Percentiles rank a stretch among this genome's conserved stretches.
Evolutionary conservation across 2,888 invertebrate genomes (phyloP).

Genomic region (Euspilapteryx auroguttella): DNA sequence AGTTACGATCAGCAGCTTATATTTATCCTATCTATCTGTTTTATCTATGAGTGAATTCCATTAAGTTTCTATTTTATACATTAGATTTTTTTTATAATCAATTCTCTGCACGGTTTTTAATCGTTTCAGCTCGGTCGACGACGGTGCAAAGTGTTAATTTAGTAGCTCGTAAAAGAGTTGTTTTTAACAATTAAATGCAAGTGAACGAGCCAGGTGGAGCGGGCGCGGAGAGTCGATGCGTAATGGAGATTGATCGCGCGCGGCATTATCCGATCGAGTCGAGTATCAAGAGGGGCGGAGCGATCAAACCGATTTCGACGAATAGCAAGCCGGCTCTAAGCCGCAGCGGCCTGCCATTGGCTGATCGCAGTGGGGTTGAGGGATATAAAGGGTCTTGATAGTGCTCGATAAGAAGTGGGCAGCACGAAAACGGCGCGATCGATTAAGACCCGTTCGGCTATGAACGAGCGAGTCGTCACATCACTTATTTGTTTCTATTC

Average conservation of each 20-base stretch:
- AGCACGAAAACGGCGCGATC: slow-evolving; percentile 45
- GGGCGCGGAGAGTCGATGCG: too few relatives aligned
- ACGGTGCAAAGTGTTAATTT: slow-evolving; percentile 2
- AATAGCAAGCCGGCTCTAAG: slow-evolving; percentile 31
- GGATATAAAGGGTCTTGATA: slow-evolving; percentile 49
- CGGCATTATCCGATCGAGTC: slow-evolving; percentile 16
- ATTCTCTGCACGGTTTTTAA: slow-evolving; percentile 1
- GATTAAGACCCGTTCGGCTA: slow-evolving; percentile 29
- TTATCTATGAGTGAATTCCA: slow-evolving; percentile 1
- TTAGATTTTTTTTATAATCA: slow-evolving; percentile 1
- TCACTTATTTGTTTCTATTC: slow-evolving; percentile 1
- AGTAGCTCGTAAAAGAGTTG: neutral
- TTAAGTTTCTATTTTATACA: neutral
- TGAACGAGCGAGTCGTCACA: neutral
- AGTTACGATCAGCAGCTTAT: neutral
- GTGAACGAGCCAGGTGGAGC: slow-evolving; percentile 10
- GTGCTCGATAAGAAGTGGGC: slow-evolving; percentile 52
- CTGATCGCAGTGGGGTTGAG: slow-evolving; percentile 30
- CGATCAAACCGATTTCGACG: slow-evolving; percentile 56
- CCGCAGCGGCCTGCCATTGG: slow-evolving; percentile 30
- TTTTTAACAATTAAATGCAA: slow-evolving; percentile 17
- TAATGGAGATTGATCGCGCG: slow-evolving; percentile 48
- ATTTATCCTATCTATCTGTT: slow-evolving; percentile 1
- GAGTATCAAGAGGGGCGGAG: slow-evolving; percentile 49
- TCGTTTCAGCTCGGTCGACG: neutral